A percentile compares a stretch with the other conserved stretches of the same genome.
Conservation (phyloP, 2,888 invertebrate genomes). For the Drosophila infuscata region DNA sequence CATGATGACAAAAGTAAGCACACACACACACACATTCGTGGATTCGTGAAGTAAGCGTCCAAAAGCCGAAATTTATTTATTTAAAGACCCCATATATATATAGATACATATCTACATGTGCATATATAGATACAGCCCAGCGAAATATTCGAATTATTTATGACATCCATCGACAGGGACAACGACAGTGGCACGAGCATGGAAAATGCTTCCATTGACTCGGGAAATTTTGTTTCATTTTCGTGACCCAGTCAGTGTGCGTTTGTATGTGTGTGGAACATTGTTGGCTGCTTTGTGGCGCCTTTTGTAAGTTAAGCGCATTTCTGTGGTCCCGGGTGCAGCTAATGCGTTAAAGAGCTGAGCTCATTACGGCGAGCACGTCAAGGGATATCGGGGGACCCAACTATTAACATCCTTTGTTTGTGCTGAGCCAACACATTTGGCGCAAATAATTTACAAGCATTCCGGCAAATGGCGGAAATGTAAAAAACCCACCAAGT, state of each 20-base stretch:
- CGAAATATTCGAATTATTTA: slow-evolving; percentile 69
- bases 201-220: slow-evolving; percentile 30
- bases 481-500: slow-evolving; percentile 61
- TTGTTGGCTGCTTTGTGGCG: slow-evolving; percentile 61
- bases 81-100: slow-evolving; percentile 30
- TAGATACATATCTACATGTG: background rate
- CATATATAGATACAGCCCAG: slow-evolving; percentile 17
- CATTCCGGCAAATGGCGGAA: slow-evolving; percentile 50
- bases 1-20: slow-evolving; percentile 71
- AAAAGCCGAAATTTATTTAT: slow-evolving; percentile 57
- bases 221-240: slow-evolving; percentile 38
- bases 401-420: slow-evolving; percentile 68
- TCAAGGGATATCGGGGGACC: slow-evolving; percentile 15
- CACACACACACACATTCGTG: background rate
- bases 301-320: slow-evolving; percentile 59
- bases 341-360: slow-evolving; percentile 78
- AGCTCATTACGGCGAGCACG: slow-evolving; percentile 61
- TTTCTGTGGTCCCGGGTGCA: slow-evolving; percentile 45
- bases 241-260: slow-evolving; percentile 13
- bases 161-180: slow-evolving; percentile 41
- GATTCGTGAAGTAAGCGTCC: slow-evolving; percentile 7
- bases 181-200: slow-evolving; percentile 4
- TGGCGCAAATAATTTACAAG: slow-evolving; percentile 70
- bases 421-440: slow-evolving; percentile 54
- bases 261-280: slow-evolving; percentile 26